Evolutionary conservation across 2,888 invertebrate genomes (phyloP).

Genomic region (Acronicta alni): DNA sequence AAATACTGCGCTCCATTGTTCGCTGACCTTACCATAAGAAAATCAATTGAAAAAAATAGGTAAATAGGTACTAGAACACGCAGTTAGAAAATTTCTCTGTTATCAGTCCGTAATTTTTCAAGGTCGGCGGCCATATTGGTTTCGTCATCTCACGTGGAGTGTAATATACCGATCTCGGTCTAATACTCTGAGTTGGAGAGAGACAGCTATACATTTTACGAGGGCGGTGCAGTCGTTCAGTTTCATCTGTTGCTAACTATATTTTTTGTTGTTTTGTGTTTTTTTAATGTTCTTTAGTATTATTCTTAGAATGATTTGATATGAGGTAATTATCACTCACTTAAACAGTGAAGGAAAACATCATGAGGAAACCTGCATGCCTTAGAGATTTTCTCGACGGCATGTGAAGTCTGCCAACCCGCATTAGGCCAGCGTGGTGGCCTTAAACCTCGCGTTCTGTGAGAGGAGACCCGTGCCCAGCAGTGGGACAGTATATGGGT

Average conservation of each 20-base stretch:
- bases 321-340: too few species aligned
- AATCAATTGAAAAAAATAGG: conserved; percentile 2
- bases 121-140: conserved; percentile 46
- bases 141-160: conserved; percentile 42
- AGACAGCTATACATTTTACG: conserved; percentile 32
- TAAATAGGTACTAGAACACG: conserved; percentile 3
- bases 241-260: conserved; percentile 27
- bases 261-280: conserved; percentile 19
- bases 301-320: background rate
- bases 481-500: too few species aligned
- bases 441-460: too few species aligned
- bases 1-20: too few species aligned
- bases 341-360: too few species aligned
- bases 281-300: conserved; percentile 15
- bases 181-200: background rate
- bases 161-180: conserved; percentile 13
- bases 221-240: conserved; percentile 19
- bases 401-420: too few species aligned
- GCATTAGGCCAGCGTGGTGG: too few species aligned
- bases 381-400: too few species aligned
- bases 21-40: background rate
- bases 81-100: conserved; percentile 50
- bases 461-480: too few species aligned
- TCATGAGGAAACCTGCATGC: too few species aligned
- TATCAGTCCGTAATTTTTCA: conserved; percentile 50